Conservation (phyloP, 1,140 invertebrate genomes). For the Solenopsis invicta region DNA sequence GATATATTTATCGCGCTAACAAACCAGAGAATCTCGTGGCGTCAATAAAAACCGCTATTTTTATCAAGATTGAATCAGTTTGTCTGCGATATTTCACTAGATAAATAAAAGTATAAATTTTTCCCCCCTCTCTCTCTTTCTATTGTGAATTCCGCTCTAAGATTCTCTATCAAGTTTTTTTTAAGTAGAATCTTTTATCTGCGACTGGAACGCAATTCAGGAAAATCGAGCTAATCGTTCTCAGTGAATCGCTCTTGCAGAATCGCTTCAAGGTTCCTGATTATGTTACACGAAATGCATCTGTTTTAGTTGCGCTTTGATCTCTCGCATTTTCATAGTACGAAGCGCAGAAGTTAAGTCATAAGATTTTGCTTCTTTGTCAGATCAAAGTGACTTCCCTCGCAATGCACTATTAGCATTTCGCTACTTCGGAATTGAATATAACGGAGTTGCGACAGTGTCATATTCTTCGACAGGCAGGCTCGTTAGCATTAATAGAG, state of each 20-base stretch:
- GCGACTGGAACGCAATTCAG: neutral
- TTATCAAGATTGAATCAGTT: neutral
- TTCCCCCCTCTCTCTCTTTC: neutral
- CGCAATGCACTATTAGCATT: neutral
- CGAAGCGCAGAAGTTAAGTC: conserved; percentile 20
- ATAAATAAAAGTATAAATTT: neutral
- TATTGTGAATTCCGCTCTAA: neutral
- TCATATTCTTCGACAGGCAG: neutral
- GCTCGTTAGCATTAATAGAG: neutral
- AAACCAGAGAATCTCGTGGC: neutral
- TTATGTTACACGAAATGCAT: conserved; percentile 26
- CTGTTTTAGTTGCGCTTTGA: conserved; percentile 30
- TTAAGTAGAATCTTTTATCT: neutral
- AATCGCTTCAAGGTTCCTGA: conserved; percentile 18
- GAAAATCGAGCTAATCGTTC: neutral
- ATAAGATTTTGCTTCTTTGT: conserved; percentile 26
- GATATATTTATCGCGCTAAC: neutral
- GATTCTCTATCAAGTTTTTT: neutral
- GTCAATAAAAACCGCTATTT: neutral
- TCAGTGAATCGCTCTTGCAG: neutral
- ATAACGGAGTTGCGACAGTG: neutral
- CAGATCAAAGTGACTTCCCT: neutral
- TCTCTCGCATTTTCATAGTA: conserved; percentile 1
- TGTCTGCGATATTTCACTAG: neutral
- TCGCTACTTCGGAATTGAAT: neutral